Base-by-base conservation (phyloP, 2,888 invertebrate genomes). In the Ischnus inquisitorius region DNA sequence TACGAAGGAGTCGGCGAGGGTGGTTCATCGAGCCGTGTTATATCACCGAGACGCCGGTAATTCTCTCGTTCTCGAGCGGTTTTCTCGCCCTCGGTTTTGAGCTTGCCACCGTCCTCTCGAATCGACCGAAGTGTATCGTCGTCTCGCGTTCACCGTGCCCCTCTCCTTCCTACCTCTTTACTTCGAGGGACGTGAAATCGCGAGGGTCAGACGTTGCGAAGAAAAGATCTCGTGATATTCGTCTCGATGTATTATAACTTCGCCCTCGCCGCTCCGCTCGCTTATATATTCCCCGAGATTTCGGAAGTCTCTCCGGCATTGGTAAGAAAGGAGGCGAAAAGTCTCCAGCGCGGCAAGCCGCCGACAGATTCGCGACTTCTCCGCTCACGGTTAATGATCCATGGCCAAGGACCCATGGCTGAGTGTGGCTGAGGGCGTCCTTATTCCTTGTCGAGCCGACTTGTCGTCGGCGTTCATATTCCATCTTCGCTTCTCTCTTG, bases 341-440 rank as follows among this genome's bases (percentile, higher is more conserved):
- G 16, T n/a, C 62, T 41, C 41, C 25, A 57, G 57, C 41, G 28
- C 46, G 75, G 34, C 62, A 62, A 62, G 57, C 80, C 76, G 83
- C 77, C 78, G 76, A 82, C 84, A 74, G 79, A 84, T 80, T 72
- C 72, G 81, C 88, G 87, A 88, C 89, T 89, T 89, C 34, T 34
- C 89, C 89, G 90, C 90, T 90, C 89, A 88, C 87, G 90, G 90
- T 92, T 92, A 92, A 92, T 92, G 92, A 92, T 93, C 92, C 93
- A 87, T 91, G 88, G 86, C 88, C 87, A 90, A 92, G 92, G 91
- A 91, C 82, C 82, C 89, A 87, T 77, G 88, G 89, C 90, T 91
- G 91, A 92, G 92, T 92, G 91, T 91, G 92, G 92, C 92, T 92
- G 91, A 92, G 92, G 88, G 90, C 92, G 93, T 92, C 92, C 92